These are phyloP conservation scores for Patiria miniata DNA, from an alignment of 35 echinoderm and acorn worm genomes.

Conservation along the genomic window DNA sequence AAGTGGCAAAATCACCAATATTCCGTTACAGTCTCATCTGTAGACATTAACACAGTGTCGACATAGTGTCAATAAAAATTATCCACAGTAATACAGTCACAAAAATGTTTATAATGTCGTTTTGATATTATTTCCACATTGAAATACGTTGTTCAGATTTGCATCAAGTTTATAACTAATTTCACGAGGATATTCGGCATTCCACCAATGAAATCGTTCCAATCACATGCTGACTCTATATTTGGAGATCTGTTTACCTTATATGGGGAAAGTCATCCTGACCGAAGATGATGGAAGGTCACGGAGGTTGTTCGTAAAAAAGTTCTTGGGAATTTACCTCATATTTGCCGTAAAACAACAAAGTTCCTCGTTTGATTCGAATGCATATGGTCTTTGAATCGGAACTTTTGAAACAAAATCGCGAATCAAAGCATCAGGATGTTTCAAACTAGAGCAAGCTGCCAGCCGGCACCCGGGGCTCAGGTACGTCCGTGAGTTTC, in stretches of 20 bases:
- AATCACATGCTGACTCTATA: conserved; percentile 26
- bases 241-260: conserved; percentile 10
- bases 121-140: no score
- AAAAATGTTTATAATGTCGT: no score
- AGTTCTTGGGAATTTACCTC: no score
- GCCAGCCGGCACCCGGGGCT: not conserved
- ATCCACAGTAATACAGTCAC: no score
- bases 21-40: no score
- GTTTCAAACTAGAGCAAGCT: conserved; percentile 6
- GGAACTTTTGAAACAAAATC: not conserved
- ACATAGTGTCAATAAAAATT: no score
- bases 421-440: not conserved
- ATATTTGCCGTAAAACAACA: no score
- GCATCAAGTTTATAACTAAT: conserved; percentile 5
- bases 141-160: not conserved
- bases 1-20: no score
- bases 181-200: conserved; percentile 4
- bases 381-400: not conserved
- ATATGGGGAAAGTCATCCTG: conserved; percentile 11
- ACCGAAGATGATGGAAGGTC: not conserved
- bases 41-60: no score
- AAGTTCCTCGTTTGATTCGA: not conserved
- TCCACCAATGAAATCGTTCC: conserved; percentile 4
- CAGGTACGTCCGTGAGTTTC: no score
- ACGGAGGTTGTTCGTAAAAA: no score